phyloP scores from a whole-genome alignment of 2,888 invertebrate species.

The Melangyna quadrimaculata region DNA sequence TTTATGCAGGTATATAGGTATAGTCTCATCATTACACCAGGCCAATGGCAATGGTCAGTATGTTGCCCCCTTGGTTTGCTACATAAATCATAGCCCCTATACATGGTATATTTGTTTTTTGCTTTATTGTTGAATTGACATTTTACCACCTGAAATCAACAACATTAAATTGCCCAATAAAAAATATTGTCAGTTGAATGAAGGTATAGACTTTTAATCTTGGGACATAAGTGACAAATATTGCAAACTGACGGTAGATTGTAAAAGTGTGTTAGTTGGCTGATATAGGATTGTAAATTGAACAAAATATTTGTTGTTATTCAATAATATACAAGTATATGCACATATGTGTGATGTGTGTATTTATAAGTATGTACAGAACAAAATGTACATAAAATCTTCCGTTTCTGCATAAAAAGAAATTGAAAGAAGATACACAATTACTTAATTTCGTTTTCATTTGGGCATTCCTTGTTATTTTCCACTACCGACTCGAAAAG shows the following conservation, averaged over 20 bases:
- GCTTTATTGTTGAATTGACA: slow-evolving; percentile 29
- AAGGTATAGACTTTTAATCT: not conserved
- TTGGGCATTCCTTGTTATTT: too few species aligned
- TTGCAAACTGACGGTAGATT: slow-evolving; percentile 29
- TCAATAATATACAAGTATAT: not conserved
- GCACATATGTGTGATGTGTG: not conserved
- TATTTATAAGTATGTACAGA: too few species aligned
- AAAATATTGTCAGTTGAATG: slow-evolving; percentile 6
- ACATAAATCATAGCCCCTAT: slow-evolving; percentile 4
- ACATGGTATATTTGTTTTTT: not conserved
- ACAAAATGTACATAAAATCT: too few species aligned
- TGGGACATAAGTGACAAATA: slow-evolving; percentile 31
- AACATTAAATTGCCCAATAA: slow-evolving; percentile 26
- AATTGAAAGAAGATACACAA: too few species aligned
- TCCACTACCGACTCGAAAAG: too few species aligned
- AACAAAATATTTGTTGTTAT: not conserved
- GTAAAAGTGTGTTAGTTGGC: not conserved
- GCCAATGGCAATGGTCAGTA: not conserved
- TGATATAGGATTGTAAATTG: not conserved
- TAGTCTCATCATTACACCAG: not conserved
- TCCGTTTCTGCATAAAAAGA: too few species aligned
- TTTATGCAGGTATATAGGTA: too few species aligned
- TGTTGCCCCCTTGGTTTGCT: not conserved
- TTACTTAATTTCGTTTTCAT: too few species aligned
- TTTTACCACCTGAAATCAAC: slow-evolving; percentile 10